A percentile compares a stretch with the other conserved stretches of the same genome.
phyloP scores from a whole-genome alignment of 2,888 invertebrate genomes.

The Dione juno region DNA sequence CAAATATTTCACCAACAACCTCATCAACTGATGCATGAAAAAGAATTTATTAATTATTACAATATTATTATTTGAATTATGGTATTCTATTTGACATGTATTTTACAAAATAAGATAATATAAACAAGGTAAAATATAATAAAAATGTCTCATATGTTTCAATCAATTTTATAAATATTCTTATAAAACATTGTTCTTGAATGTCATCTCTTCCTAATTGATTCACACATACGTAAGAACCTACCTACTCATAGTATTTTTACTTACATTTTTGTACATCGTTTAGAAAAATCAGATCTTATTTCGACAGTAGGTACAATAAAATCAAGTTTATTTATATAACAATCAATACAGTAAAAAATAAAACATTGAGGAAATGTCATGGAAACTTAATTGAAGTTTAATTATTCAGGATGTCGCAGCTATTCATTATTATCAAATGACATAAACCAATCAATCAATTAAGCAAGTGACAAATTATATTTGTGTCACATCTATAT shows the following conservation, averaged over 20 bases:
- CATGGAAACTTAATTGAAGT: neutral
- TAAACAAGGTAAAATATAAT: neutral
- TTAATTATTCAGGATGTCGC: neutral
- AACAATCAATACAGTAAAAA: neutral
- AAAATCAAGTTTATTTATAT: neutral
- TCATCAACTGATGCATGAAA: slow-evolving; percentile 82
- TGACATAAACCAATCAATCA: neutral
- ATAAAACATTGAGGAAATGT: neutral
- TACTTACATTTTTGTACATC: neutral
- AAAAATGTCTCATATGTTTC: no score
- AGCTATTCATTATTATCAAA: neutral
- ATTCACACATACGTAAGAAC: no score
- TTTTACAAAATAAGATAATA: neutral
- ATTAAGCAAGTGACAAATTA: slow-evolving; percentile 1
- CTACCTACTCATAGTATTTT: neutral
- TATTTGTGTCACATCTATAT: neutral
- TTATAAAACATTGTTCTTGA: no score
- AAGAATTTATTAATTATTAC: slow-evolving; percentile 50
- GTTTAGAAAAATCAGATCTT: neutral
- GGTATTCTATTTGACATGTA: neutral
- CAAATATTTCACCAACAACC: slow-evolving; percentile 69
- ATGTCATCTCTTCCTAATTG: no score
- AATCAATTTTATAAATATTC: no score
- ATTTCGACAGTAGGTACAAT: neutral
- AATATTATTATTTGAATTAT: no score